Base-by-base conservation (phyloP, 92 coral and sea anemone genomes). In the Palythoa grandis region DNA sequence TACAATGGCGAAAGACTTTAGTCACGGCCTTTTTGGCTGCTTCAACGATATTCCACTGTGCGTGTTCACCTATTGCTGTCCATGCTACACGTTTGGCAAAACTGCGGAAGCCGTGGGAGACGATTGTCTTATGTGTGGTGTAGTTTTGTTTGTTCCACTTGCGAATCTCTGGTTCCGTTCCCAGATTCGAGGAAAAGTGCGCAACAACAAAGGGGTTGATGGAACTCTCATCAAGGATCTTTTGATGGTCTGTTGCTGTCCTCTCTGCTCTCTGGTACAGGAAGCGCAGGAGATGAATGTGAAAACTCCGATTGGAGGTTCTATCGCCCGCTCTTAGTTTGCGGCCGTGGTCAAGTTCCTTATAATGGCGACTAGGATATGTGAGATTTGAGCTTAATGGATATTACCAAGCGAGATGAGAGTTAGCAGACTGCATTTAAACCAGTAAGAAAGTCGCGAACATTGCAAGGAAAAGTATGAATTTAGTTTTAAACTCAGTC, bases 41-140 rank as follows among this genome's bases (percentile, higher is more conserved):
- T 83, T 96, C 57, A 89, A 77, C 52, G 93, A 96, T 72, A 89
- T 95, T 70, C 93, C 95, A 16, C 88, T 96, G 2, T 96, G 98
- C 71, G 67, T 96, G 16, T 94, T 98, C 10, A 86, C 98, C 4
- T 94, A 83, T 75, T 86, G 91, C 63, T 94, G 88, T 11, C 98
- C 98, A 7, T 96, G 98, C 23, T 96, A 96, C 84, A 95, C 98
- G 5, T 91, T 96, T 67, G 98, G 98, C 22, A 96, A 96, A 90
- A 92, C 95, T 2, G 95, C 98, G 1, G 98, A 96, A 82, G 93
- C 96, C 2, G 98, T 93, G n/a, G 98, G 98, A 0, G 98, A 96
- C 17, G 98, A 96, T 57, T 96, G 98, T 52, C 70, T 96, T 84
- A 76, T 96, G 91, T 96, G 98, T 74, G 98, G 98, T 14, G 5